phyloP scores from a whole-genome alignment of 2,113 vertebrate species.

The Falcunculus frontatus region DNA sequence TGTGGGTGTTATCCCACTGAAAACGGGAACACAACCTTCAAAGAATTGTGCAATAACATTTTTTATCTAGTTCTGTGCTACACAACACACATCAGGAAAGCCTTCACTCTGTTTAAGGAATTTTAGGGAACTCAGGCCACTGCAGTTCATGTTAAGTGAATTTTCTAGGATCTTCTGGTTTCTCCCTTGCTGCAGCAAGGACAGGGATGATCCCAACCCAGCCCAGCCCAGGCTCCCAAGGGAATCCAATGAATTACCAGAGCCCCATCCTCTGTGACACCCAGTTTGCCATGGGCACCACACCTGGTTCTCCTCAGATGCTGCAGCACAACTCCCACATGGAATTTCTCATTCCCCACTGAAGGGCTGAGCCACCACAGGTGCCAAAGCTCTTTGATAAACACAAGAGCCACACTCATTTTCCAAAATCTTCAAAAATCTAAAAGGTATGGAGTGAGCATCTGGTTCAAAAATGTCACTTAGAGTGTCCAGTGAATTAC shows the following conservation, averaged over 20 bases:
- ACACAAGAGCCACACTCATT: neutral
- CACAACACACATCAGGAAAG: neutral
- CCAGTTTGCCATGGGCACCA: fast-evolving
- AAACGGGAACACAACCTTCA: neutral
- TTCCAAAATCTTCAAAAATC: neutral
- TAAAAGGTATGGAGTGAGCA: neutral
- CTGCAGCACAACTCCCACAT: neutral
- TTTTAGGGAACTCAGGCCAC: neutral
- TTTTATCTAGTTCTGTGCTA: neutral
- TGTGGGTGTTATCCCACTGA: neutral
- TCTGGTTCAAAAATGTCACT: neutral
- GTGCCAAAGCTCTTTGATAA: neutral
- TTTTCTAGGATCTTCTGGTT: neutral
- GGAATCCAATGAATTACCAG: neutral
- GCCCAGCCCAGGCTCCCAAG: neutral
- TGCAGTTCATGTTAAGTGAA: neutral
- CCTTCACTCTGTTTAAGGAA: no score
- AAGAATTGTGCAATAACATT: neutral
- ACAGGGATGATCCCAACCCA: neutral
- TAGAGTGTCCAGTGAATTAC: neutral
- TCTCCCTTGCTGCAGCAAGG: neutral
- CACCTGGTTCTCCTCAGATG: neutral
- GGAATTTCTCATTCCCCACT: neutral
- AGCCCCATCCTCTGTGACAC: neutral
- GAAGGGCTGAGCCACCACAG: neutral